phyloP scores from a whole-genome alignment of 2,888 invertebrate genomes.

The Diachrysia chrysitis region DNA sequence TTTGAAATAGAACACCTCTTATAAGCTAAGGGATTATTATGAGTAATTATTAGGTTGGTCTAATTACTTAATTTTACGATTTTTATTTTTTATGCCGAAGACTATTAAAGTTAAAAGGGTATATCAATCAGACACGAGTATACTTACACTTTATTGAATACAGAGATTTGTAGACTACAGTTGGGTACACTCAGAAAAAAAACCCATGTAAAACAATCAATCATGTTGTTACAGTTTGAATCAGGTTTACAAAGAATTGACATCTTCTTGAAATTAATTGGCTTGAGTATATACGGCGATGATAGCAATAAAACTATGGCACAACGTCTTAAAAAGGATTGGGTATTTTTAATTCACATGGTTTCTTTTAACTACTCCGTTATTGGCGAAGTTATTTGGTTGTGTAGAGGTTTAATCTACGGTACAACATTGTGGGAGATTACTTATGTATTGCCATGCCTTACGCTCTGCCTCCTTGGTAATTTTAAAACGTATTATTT shows the following conservation, averaged over 20 bases:
- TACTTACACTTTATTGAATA: not conserved
- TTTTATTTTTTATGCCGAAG: not conserved
- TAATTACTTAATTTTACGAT: slow-evolving; percentile 1
- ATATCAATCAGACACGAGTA: not conserved
- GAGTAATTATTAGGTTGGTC: not conserved
- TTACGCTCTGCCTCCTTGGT: slow-evolving; percentile 63
- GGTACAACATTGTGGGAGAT: slow-evolving; percentile 59
- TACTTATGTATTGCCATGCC: slow-evolving; percentile 65
- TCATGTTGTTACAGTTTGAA: slow-evolving; percentile 55
- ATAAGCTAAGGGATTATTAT: not conserved
- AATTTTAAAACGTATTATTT: slow-evolving; percentile 62
- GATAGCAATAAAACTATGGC: slow-evolving; percentile 52
- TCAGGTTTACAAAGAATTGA: slow-evolving; percentile 57
- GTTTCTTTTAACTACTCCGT: slow-evolving; percentile 50
- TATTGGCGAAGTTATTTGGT: slow-evolving; percentile 57
- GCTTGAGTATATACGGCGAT: slow-evolving; percentile 55
- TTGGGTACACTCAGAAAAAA: not conserved
- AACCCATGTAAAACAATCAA: slow-evolving; percentile 9
- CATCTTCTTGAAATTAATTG: slow-evolving; percentile 52
- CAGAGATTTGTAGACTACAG: not conserved
- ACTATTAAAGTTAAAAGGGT: not conserved
- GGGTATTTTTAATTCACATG: slow-evolving; percentile 56
- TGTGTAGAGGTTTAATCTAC: slow-evolving; percentile 42
- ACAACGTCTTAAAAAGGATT: slow-evolving; percentile 54
- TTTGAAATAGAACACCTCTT: not conserved